Conservation (phyloP, 2,888 invertebrate species). For the Molanna angustata region DNA sequence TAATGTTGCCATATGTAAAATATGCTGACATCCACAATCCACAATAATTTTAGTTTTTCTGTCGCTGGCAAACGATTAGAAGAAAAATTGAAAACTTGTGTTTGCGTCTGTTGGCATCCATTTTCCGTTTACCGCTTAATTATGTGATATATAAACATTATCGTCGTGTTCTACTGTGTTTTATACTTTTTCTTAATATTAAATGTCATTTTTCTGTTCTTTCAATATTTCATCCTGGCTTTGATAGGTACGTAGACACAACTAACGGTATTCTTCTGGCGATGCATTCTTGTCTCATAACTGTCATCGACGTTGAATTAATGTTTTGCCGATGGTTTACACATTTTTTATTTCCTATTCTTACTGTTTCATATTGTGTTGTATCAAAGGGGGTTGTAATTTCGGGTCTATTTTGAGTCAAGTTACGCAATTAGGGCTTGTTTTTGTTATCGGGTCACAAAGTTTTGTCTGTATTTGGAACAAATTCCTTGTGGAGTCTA, state of each 20-base stretch:
- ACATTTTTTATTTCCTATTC: background rate
- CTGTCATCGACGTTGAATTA: slow-evolving; percentile 24
- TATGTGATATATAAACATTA: slow-evolving; percentile 10
- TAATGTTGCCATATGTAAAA: background rate
- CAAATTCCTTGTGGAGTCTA: too few species aligned
- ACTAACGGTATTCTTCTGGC: slow-evolving; percentile 20
- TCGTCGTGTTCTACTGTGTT: slow-evolving; percentile 2
- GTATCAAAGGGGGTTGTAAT: too few species aligned
- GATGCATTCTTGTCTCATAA: slow-evolving; percentile 14
- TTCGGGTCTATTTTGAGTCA: too few species aligned
- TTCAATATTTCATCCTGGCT: too few species aligned
- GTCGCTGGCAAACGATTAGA: slow-evolving; percentile 23
- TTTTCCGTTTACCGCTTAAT: slow-evolving; percentile 20
- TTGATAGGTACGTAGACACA: slow-evolving; percentile 12
- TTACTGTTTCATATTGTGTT: background rate
- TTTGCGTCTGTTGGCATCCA: slow-evolving; percentile 26
- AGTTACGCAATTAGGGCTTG: too few species aligned
- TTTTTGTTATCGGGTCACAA: too few species aligned
- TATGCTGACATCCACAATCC: background rate
- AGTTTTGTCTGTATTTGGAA: too few species aligned
- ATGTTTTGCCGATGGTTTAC: slow-evolving; percentile 16
- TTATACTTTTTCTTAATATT: too few species aligned
- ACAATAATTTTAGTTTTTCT: too few species aligned
- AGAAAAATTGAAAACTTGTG: slow-evolving; percentile 22
- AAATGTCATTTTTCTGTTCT: too few species aligned